Evolutionary conservation across 1,140 invertebrate genomes (phyloP).

Genomic region (Choristoneura fumiferana): DNA sequence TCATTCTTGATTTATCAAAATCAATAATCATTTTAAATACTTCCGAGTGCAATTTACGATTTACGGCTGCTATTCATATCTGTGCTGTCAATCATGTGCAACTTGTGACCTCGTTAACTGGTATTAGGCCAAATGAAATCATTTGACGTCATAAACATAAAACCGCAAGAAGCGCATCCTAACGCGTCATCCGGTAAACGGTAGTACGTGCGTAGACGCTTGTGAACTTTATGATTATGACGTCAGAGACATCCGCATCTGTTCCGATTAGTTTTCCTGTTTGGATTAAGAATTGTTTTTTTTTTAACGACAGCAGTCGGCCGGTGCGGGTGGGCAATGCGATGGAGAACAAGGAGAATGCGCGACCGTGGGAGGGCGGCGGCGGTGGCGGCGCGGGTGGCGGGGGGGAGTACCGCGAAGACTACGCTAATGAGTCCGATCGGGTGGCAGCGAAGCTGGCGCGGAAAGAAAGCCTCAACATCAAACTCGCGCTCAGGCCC

Average conservation of each 20-base stretch:
- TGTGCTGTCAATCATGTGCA: neutral
- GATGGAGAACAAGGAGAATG: conserved; percentile 91
- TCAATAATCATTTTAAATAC: too few species aligned
- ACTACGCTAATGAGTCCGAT: conserved; percentile 76
- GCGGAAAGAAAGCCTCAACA: conserved; percentile 96
- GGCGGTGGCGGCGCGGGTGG: conserved; percentile 74
- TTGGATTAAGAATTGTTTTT: neutral
- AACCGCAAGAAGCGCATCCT: neutral
- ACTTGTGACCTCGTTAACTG: neutral
- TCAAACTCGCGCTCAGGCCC: conserved; percentile 94
- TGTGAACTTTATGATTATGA: conserved; percentile 2
- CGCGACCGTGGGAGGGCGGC: conserved; percentile 88
- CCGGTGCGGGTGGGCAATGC: conserved; percentile 88
- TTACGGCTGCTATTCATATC: neutral
- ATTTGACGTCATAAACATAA: conserved; percentile 5
- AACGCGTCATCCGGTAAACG: neutral
- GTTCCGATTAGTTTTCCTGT: conserved; percentile 4
- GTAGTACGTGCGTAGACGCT: neutral
- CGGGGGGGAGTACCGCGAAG: conserved; percentile 88
- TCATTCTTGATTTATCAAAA: too few species aligned
- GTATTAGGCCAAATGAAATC: too few species aligned
- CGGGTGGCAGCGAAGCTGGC: conserved; percentile 94
- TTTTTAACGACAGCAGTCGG: conserved; percentile 80
- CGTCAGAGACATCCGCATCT: neutral
- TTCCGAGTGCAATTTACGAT: neutral